Percentiles rank a stretch among this genome's conserved stretches.
These are phyloP conservation scores for Spilarctia lutea DNA, from an alignment of 2,888 invertebrate genomes.

Conservation along the genomic window DNA sequence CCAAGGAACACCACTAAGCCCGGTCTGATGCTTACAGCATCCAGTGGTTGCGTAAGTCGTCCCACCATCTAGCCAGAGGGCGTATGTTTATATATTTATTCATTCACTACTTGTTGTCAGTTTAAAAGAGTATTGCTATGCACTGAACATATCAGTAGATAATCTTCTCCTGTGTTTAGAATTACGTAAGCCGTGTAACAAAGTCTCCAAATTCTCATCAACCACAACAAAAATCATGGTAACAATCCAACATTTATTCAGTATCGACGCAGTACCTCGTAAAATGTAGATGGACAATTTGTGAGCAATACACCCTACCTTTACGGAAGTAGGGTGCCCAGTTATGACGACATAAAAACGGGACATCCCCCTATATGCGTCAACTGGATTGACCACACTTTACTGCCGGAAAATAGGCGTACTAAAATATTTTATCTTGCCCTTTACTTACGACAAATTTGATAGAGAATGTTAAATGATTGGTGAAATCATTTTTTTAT, in stretches of 20 bases:
- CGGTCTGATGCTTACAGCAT: too few species aligned
- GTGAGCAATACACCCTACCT: conserved; percentile 53
- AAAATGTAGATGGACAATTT: conserved; percentile 60
- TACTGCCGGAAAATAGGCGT: conserved; percentile 69
- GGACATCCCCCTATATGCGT: conserved; percentile 59
- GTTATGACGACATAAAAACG: conserved; percentile 67
- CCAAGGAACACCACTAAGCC: too few species aligned
- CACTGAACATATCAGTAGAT: neutral
- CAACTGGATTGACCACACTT: conserved; percentile 72
- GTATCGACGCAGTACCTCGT: conserved; percentile 46
- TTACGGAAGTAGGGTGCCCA: conserved; percentile 56
- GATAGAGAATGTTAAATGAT: conserved; percentile 65
- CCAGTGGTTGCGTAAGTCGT: too few species aligned
- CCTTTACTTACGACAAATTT: conserved; percentile 59
- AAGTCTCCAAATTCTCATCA: neutral
- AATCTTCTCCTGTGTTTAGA: neutral
- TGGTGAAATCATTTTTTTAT: conserved; percentile 58
- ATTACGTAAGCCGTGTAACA: neutral
- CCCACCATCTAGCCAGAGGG: too few species aligned
- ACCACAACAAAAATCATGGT: conserved; percentile 32
- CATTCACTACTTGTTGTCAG: too few species aligned
- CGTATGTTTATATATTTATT: too few species aligned
- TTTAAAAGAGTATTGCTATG: too few species aligned
- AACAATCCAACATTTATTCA: conserved; percentile 48
- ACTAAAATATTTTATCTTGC: conserved; percentile 67